Conservation (phyloP, 2,113 vertebrate genomes). For the Rhineura floridana region DNA sequence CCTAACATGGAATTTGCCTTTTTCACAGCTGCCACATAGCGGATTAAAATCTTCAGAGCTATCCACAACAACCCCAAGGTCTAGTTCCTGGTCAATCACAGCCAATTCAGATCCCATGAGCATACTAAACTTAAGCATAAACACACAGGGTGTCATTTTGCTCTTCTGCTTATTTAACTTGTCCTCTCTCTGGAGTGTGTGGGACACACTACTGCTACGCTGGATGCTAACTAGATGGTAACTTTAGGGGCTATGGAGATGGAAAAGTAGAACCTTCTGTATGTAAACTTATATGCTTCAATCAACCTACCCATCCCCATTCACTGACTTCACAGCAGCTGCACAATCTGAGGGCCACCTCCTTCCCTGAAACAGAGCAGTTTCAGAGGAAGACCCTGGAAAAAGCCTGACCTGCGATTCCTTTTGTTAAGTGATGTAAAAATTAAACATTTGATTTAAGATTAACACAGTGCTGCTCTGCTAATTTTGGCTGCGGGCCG, state of each 20-base stretch:
- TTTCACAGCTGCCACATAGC: too few relatives aligned
- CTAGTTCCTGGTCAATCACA: too few relatives aligned
- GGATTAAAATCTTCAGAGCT: too few relatives aligned
- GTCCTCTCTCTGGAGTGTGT: not conserved
- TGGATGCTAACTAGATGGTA: too few relatives aligned
- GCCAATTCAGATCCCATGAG: too few relatives aligned
- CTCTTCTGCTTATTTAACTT: not conserved
- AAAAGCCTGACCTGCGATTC: not conserved
- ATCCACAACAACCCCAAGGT: too few relatives aligned
- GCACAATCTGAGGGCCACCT: not conserved
- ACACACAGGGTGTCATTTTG: not conserved
- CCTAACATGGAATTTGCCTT: too few relatives aligned
- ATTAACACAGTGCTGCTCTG: not conserved
- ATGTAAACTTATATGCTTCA: not conserved
- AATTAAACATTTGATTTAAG: not conserved
- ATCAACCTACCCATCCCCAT: not conserved
- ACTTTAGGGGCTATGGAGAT: too few relatives aligned
- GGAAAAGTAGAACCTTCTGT: not conserved
- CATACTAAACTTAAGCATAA: not conserved
- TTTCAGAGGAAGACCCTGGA: too few relatives aligned
- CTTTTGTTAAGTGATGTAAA: not conserved
- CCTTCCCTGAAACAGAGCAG: too few relatives aligned
- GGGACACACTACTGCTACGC: too few relatives aligned
- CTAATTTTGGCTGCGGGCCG: not conserved
- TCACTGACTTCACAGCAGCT: not conserved